These are phyloP conservation scores for Echinarachnius parma DNA, from an alignment of 53 echinoderm and acorn worm genomes.

Conservation along the genomic window DNA sequence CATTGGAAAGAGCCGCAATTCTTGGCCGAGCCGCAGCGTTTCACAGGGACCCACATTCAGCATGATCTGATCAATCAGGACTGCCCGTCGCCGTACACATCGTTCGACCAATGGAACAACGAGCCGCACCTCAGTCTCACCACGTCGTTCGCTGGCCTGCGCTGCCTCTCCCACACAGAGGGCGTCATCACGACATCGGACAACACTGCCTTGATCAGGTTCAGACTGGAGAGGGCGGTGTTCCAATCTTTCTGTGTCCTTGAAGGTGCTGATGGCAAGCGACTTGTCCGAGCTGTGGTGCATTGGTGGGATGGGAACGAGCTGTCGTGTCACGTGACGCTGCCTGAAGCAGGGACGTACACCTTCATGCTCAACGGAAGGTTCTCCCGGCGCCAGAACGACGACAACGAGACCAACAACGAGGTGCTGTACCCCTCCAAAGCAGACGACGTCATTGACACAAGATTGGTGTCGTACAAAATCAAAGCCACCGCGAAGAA, in stretches of 20 bases:
- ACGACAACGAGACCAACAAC: background rate
- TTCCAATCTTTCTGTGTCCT: slow-evolving; percentile 8
- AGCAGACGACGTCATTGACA: slow-evolving; percentile 2
- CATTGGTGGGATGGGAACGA: slow-evolving; percentile 32
- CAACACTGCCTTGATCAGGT: slow-evolving; percentile 5
- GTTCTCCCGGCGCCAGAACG: background rate
- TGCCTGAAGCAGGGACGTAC: slow-evolving; percentile 25
- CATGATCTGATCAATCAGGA: slow-evolving; percentile 1
- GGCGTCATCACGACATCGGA: slow-evolving; percentile 10
- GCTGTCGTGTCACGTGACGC: slow-evolving; percentile 7
- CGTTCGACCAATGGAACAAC: slow-evolving; percentile 35
- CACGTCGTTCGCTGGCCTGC: background rate
- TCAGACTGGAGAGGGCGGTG: slow-evolving; percentile 23
- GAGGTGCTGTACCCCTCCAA: slow-evolving; percentile 8
- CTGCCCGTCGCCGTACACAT: background rate
- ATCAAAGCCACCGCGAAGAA: slow-evolving; percentile 22
- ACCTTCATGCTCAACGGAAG: slow-evolving; percentile 2
- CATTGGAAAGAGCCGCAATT: slow-evolving; percentile 51
- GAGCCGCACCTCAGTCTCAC: background rate
- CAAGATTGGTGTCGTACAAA: background rate
- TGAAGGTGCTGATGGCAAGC: background rate
- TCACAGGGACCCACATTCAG: slow-evolving; percentile 26
- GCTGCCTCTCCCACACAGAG: slow-evolving; percentile 1
- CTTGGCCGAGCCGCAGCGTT: slow-evolving; percentile 35
- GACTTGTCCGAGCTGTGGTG: background rate